Conservation (phyloP, 2,113 vertebrate species). For the Sakesphorus luctuosus region DNA sequence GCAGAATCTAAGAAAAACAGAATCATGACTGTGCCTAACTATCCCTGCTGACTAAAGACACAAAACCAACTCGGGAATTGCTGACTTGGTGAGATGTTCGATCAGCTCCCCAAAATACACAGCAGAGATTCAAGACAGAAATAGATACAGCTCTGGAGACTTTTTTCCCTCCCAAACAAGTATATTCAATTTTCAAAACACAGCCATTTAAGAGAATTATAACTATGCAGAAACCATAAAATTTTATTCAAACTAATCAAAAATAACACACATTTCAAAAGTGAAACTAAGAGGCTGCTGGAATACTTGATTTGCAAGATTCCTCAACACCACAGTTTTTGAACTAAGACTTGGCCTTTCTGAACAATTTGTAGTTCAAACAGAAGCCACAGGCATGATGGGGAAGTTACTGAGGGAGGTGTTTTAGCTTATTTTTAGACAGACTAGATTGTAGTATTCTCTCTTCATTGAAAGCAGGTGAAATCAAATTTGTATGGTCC, state of each 20-base stretch:
- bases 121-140: neutral
- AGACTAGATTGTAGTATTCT: neutral
- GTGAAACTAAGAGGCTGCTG: neutral
- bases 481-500: neutral
- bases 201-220: neutral
- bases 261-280: neutral
- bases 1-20: neutral
- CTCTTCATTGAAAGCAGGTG: neutral
- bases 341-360: neutral
- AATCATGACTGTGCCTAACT: neutral
- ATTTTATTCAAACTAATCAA: neutral
- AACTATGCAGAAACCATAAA: neutral
- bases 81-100: neutral
- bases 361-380: neutral
- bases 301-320: neutral
- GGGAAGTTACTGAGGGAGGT: neutral
- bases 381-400: neutral
- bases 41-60: neutral
- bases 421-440: neutral
- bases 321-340: neutral
- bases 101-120: neutral
- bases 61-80: neutral
- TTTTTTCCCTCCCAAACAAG: neutral
- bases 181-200: neutral
- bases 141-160: neutral